Conservation (phyloP, 2,888 invertebrate species). For the Mimas tiliae region DNA sequence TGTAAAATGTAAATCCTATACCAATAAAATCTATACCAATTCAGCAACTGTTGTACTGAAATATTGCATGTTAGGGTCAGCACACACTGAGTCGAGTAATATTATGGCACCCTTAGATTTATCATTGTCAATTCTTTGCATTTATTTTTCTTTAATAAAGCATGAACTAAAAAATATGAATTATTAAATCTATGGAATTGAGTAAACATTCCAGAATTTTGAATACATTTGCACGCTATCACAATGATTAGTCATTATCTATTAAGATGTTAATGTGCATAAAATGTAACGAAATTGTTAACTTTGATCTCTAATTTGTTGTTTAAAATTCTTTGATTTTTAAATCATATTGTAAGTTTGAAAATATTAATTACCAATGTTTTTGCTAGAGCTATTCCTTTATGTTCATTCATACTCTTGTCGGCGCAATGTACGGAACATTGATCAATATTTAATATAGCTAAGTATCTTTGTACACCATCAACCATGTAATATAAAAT, state of each 20-base stretch:
- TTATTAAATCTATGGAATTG: conserved; percentile 5
- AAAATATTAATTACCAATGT: background rate
- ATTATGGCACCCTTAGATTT: too few species aligned
- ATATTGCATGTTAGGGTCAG: too few species aligned
- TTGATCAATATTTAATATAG: too few species aligned
- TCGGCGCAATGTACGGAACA: background rate
- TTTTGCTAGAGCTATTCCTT: background rate
- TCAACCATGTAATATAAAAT: too few species aligned
- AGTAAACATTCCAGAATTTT: conserved; percentile 19
- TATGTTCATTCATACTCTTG: background rate
- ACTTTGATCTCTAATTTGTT: conserved; percentile 39
- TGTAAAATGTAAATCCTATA: too few species aligned
- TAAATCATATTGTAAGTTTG: background rate
- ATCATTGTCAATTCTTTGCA: too few species aligned
- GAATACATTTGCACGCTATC: conserved; percentile 27
- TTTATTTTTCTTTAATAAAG: too few species aligned
- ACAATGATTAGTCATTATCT: conserved; percentile 34
- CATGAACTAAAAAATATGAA: too few species aligned
- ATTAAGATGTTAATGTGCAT: conserved; percentile 20
- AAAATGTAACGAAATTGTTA: conserved; percentile 25
- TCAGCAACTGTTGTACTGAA: too few species aligned
- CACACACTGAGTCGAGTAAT: too few species aligned
- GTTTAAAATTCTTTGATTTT: background rate
- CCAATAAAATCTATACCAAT: too few species aligned
- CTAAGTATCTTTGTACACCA: too few species aligned